phyloP scores from a whole-genome alignment of 1,140 invertebrate species.

The Drosophila pseudoananassae region DNA sequence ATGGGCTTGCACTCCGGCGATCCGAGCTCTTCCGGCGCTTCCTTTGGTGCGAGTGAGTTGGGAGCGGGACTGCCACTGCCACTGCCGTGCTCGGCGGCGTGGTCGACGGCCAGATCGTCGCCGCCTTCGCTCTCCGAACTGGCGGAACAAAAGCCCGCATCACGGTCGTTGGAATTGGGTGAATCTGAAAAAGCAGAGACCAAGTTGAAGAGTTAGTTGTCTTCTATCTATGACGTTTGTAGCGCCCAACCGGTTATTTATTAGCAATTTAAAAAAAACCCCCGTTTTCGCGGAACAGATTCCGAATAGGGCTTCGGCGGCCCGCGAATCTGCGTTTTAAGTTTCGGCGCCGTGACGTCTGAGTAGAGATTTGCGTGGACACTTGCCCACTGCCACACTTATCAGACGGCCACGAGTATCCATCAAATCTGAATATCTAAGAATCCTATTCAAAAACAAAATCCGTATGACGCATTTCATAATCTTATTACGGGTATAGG shows the following conservation, averaged over 20 bases:
- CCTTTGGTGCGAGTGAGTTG: slow-evolving; percentile 86
- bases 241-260: slow-evolving; percentile 40
- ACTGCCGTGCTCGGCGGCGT: slow-evolving; percentile 23
- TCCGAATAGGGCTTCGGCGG: slow-evolving; percentile 10
- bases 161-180: slow-evolving; percentile 85
- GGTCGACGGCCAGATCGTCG: slow-evolving; percentile 85
- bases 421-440: background rate
- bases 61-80: slow-evolving; percentile 56
- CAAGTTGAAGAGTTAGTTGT: slow-evolving; percentile 30
- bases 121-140: slow-evolving; percentile 84
- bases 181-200: slow-evolving; percentile 70
- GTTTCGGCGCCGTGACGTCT: background rate
- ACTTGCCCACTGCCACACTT: background rate
- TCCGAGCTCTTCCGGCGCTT: slow-evolving; percentile 86
- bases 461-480: background rate
- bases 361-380: background rate
- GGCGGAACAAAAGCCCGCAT: slow-evolving; percentile 90
- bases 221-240: slow-evolving; percentile 41
- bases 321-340: background rate
- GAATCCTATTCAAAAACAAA: background rate
- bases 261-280: slow-evolving; percentile 44
- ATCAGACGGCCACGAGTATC: no score
- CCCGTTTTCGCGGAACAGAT: slow-evolving; percentile 46
- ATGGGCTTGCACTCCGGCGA: slow-evolving; percentile 87
- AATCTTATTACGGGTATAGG: no score